phyloP scores from a whole-genome alignment of 2,888 invertebrate genomes.

The Pecten maximus region DNA sequence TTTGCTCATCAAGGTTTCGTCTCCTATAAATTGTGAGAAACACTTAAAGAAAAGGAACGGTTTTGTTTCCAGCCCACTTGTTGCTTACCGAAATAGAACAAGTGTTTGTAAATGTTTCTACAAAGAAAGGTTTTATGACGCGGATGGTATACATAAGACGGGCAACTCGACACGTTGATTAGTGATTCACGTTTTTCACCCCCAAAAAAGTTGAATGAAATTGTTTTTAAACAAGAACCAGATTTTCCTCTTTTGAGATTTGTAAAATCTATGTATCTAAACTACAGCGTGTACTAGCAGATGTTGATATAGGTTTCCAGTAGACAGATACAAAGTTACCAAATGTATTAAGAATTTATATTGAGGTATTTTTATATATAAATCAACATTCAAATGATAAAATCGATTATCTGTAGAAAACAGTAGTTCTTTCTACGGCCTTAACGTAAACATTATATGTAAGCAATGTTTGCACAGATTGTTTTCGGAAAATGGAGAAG shows the following conservation, averaged over 20 bases:
- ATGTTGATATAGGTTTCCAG: neutral
- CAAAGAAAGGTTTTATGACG: neutral
- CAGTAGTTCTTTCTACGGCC: no score
- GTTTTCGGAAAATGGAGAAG: no score
- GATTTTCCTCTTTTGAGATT: neutral
- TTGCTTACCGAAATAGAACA: neutral
- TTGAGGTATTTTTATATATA: no score
- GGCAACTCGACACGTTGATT: neutral
- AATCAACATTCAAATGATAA: no score
- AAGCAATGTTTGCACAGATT: no score
- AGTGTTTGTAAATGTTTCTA: conserved; percentile 28
- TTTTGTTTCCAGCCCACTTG: neutral
- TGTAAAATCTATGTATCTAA: neutral
- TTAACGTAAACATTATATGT: no score
- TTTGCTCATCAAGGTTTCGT: neutral
- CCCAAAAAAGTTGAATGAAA: neutral
- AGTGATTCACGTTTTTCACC: neutral
- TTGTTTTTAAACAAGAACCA: neutral
- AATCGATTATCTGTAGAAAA: no score
- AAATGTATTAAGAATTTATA: neutral
- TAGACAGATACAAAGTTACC: neutral
- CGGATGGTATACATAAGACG: neutral
- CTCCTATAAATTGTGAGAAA: neutral
- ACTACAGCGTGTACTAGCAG: neutral
- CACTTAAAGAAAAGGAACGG: neutral